Evolutionary conservation across 1,140 invertebrate genomes (phyloP), one percentile per base, ranked within the genome.

Genomic region (Calephelis virginiensis): DNA sequence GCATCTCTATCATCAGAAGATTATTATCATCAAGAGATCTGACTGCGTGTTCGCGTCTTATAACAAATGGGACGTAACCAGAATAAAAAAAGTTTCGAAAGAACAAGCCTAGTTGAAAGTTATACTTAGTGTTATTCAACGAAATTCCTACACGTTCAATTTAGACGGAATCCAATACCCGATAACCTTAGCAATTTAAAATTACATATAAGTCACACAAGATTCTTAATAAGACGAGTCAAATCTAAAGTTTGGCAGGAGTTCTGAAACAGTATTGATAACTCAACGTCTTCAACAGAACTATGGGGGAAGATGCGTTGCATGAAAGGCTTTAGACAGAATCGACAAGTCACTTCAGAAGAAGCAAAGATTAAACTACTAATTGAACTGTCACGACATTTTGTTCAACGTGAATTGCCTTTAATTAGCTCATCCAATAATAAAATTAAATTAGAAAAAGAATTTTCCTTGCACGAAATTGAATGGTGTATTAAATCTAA

Each of bases 401-500:
- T 14, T 50, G 49, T 50, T 4, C 49, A 50, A 14, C 8, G 14
- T 14, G 49, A 50, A 1, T 7, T n/a, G 14, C 49, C 49, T n/a
- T 14, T 17, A 50, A 7, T 50, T 50, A 7, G 7, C 8, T 50
- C 49, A 7, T 14, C 9, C 8, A 50, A 50, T 50, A 1, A 9
- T 13, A 14, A n/a, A n/a, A n/a, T n/a, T n/a, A n/a, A n/a, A 8
- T 50, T 50, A 14, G 49, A 17, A 17, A 50, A 50, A n/a, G 49
- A 50, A 13, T 50, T 50, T 50, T 50, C 13, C 14, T 59, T 67
- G 48, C 13, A 64, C 9, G 64, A 71, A 68, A 13, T 71, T 1
- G 10, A 49, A 13, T 59, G 56, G 11, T 65, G 59, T 37, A 40
- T 74, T 40, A 71, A 69, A 50, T 59, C 28, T 28, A 69, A 61